Percentiles rank a stretch among this genome's conserved stretches.
phyloP scores from a whole-genome alignment of 2,113 vertebrate species.

The Zootoca vivipara region DNA sequence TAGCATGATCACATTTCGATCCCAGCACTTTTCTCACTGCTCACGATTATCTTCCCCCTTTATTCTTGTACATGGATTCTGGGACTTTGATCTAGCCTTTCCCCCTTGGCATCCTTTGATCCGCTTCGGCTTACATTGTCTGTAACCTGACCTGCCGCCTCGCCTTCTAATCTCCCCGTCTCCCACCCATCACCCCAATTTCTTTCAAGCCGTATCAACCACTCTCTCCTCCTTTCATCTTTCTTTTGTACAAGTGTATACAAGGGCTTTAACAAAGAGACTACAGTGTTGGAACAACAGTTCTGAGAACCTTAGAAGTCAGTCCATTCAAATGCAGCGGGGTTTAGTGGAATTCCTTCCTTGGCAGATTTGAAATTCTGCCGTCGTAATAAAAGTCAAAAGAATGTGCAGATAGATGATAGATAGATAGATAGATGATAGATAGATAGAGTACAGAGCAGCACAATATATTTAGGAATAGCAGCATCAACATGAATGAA shows the following conservation, averaged over 20 bases:
- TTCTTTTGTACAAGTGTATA: constrained; percentile 70
- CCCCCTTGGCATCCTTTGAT: constrained; percentile 70
- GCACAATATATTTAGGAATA: neutral
- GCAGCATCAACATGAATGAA: neutral
- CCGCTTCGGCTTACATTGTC: constrained; percentile 72
- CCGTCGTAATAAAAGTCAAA: neutral
- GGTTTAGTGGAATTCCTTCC: constrained; percentile 39
- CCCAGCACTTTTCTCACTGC: constrained; percentile 59
- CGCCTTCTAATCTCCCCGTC: constrained; percentile 61
- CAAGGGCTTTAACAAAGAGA: constrained; percentile 67
- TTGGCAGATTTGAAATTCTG: constrained; percentile 35
- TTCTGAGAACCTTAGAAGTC: constrained; percentile 59
- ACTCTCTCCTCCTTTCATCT: constrained; percentile 69
- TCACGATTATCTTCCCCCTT: constrained; percentile 68
- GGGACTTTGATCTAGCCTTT: constrained; percentile 69
- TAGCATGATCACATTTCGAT: constrained; percentile 64
- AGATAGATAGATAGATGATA: neutral
- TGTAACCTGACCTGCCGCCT: constrained; percentile 66
- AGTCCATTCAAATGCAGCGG: constrained; percentile 46
- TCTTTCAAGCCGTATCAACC: constrained; percentile 64
- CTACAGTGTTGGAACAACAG: constrained; percentile 65
- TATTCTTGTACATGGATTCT: constrained; percentile 68
- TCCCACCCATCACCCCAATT: constrained; percentile 27
- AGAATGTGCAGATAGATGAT: neutral
- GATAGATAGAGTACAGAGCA: neutral